These are phyloP conservation scores for Megalops cyprinoides DNA, from an alignment of 2,797 vertebrate species.

Conservation along the genomic window DNA sequence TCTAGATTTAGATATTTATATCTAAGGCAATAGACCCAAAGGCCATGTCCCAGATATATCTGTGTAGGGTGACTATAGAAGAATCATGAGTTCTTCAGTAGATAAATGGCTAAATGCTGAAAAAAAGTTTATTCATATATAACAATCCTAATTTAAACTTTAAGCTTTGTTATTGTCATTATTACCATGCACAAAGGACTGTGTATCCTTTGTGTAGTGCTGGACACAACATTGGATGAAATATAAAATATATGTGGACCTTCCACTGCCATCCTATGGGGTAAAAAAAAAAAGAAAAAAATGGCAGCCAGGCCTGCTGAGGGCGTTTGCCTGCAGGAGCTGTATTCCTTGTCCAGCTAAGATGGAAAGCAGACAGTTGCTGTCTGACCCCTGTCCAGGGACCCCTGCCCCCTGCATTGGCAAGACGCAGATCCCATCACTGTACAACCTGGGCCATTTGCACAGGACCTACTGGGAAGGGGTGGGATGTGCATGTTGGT, in stretches of 20 bases:
- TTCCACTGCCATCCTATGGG: background rate
- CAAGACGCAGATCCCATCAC: background rate
- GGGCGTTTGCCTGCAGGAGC: too few relatives aligned
- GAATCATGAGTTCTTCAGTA: background rate
- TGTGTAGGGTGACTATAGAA: background rate
- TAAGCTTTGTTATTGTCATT: background rate
- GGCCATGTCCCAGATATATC: background rate
- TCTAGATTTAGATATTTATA: too few relatives aligned
- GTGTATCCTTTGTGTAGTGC: background rate
- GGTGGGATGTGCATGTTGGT: background rate
- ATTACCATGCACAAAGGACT: background rate
- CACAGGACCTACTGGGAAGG: constrained; percentile 3
- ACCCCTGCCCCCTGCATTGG: too few relatives aligned
- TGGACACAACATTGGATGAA: background rate
- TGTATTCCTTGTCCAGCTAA: background rate
- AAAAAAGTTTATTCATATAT: background rate
- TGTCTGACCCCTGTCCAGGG: background rate
- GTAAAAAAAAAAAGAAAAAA: too few relatives aligned
- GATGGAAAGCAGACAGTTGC: background rate
- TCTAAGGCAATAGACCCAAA: background rate
- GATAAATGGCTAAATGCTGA: background rate
- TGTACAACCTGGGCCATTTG: constrained; percentile 24
- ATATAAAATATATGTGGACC: background rate
- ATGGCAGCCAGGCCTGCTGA: too few relatives aligned
- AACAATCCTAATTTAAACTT: background rate